A percentile compares a stretch with the other conserved stretches of the same genome.
These are phyloP conservation scores for Zoanthus solanderi DNA, from an alignment of 92 coral and sea anemone species.

Conservation along the genomic window DNA sequence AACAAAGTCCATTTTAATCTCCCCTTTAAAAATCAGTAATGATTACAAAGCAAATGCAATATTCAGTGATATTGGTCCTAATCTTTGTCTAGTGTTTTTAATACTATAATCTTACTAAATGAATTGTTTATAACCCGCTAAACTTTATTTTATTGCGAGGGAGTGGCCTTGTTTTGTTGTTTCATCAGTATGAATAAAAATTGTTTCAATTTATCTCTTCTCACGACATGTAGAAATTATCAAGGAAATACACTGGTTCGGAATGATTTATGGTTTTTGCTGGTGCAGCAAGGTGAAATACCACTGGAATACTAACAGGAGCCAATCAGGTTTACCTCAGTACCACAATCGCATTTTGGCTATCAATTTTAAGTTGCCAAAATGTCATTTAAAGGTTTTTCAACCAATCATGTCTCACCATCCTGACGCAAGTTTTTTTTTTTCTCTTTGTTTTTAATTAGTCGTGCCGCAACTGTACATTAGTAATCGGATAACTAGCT, in stretches of 20 bases:
- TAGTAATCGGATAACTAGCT: conserved; percentile 95
- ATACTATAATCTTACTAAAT: conserved; percentile 35
- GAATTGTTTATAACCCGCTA: conserved; percentile 9
- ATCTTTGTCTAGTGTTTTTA: conserved; percentile 18
- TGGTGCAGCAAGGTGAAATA: conserved; percentile 72
- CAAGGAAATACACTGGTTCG: conserved; percentile 62
- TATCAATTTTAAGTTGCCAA: conserved; percentile 73
- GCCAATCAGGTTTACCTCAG: conserved; percentile 64
- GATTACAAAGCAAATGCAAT: not conserved
- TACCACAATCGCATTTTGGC: conserved; percentile 67
- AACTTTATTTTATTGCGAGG: conserved; percentile 40
- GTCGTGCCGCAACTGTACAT: conserved; percentile 71
- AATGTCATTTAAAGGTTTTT: conserved; percentile 74
- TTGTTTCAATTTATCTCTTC: conserved; percentile 1
- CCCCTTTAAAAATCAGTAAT: not conserved
- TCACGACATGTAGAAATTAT: conserved; percentile 48
- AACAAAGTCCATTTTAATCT: conserved; percentile 15
- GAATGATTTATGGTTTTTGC: conserved; percentile 72
- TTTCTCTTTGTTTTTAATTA: conserved; percentile 79
- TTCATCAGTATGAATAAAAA: not conserved
- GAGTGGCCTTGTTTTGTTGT: conserved; percentile 11
- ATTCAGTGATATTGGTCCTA: conserved; percentile 5
- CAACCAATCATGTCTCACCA: conserved; percentile 80
- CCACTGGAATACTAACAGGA: conserved; percentile 46
- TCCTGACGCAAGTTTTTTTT: conserved; percentile 70